Base-by-base conservation (phyloP, 2,113 vertebrate species). In the Saguinus imperator region DNA sequence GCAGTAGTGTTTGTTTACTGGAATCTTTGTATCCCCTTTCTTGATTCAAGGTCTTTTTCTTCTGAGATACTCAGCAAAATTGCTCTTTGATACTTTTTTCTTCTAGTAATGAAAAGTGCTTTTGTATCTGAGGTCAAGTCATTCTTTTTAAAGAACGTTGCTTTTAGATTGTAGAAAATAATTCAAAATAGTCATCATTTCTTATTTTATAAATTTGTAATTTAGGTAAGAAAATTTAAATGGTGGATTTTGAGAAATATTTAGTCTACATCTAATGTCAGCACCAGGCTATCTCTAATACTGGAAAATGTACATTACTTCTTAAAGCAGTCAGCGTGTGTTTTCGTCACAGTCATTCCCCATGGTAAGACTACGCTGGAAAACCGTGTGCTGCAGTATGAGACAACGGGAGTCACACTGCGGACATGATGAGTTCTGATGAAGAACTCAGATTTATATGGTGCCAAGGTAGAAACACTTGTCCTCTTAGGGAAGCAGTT, bases 301-400 rank as follows among this genome's bases (percentile, higher is more conserved):
- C 4, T 82, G 18, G n/a, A 75, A 89, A 76, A 40, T n/a, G 1
- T 43, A 37, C 5, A 37, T 73, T 90, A 68, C 87, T 58, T 72
- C 43, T 70, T 88, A 70, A 92, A 64, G 66, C 85, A 66, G 16
- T 88, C 61, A 70, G 0, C 6, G 16, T 32, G 11, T 90, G 29
- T 97, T 52, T 45, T 95, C 13, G 72, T 5, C 50, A 6, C n/a
- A 99, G 99, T 99, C 97, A 98, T 99, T 85, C 99, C 99, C 73
- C 98, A 98, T 89, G 99, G 99, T 37, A 99, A 98, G 96, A 98
- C 99, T 21, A 98, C 98, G 14, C 95, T 99, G 98, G 99, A 99
- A 97, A 99, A 99, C 96, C 99, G 99, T 90, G 99, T 99, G 72
- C 98, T 99, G 43, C 99, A 99, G 35, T 99, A 99, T 94, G 99